phyloP scores from a whole-genome alignment of 2,888 invertebrate species.

The Andrena flavipes region DNA sequence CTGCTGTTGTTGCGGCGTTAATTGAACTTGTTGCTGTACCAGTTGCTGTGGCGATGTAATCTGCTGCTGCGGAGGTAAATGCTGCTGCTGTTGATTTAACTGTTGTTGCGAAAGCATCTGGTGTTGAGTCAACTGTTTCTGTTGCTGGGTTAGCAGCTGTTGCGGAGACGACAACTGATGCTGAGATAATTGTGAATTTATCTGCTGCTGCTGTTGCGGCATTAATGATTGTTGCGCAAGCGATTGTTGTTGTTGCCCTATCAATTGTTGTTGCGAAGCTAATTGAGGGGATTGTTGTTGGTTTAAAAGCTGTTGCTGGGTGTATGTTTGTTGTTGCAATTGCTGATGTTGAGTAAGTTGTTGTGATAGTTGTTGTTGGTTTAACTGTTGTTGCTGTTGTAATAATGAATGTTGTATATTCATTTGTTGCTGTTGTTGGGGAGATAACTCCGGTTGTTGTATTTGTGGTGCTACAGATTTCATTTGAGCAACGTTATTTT shows the following conservation, averaged over 20 bases:
- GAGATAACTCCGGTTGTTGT: slow-evolving; percentile 74
- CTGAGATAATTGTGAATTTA: slow-evolving; percentile 79
- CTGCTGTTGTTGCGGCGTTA: slow-evolving; percentile 73
- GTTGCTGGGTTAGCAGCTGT: slow-evolving; percentile 81
- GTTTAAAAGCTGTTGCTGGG: slow-evolving; percentile 83
- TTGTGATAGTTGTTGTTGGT: slow-evolving; percentile 73
- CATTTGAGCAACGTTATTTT: slow-evolving; percentile 73
- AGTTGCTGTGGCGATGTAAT: slow-evolving; percentile 73
- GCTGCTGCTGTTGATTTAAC: slow-evolving; percentile 85
- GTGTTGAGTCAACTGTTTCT: slow-evolving; percentile 80
- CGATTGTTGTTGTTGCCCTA: slow-evolving; percentile 69
- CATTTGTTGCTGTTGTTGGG: slow-evolving; percentile 74
- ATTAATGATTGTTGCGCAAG: slow-evolving; percentile 66
- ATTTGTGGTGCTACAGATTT: slow-evolving; percentile 71
- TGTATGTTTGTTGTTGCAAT: slow-evolving; percentile 69
- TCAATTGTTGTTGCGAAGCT: slow-evolving; percentile 71
- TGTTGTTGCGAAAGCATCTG: slow-evolving; percentile 82
- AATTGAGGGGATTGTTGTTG: slow-evolving; percentile 82
- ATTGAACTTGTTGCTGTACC: slow-evolving; percentile 68
- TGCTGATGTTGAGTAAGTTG: slow-evolving; percentile 72
- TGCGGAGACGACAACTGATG: slow-evolving; percentile 77
- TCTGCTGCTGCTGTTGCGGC: slow-evolving; percentile 79
- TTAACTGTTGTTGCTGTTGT: slow-evolving; percentile 73
- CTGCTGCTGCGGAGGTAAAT: slow-evolving; percentile 75
- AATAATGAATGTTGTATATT: slow-evolving; percentile 83